Conservation (phyloP, 2,888 invertebrate species). For the Ditula angustiorana region DNA sequence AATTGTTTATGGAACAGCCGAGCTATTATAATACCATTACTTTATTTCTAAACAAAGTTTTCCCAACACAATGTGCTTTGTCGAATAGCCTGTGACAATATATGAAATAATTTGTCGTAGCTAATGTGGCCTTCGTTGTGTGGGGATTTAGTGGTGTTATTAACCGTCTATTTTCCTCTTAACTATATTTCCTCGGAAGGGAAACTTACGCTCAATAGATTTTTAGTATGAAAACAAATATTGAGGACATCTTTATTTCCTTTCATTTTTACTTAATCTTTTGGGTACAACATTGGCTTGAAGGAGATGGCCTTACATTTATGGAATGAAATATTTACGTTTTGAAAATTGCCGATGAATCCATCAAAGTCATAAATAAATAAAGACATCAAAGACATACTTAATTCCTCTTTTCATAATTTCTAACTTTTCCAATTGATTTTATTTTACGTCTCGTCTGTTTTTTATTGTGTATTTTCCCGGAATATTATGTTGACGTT, state of each 20-base stretch:
- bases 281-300: not conserved
- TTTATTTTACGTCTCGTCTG: not conserved
- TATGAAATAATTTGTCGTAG: not conserved
- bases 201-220: constrained; percentile 5
- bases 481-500: constrained; percentile 18
- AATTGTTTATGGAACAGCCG: constrained; percentile 54
- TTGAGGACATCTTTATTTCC: constrained; percentile 6
- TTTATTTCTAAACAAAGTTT: constrained; percentile 24
- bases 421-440: not conserved
- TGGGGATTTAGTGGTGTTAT: constrained; percentile 5
- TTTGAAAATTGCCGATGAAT: not conserved
- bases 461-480: not conserved
- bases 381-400: not conserved
- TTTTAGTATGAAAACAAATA: constrained; percentile 13
- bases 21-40: constrained; percentile 31
- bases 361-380: not conserved
- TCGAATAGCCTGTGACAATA: not conserved
- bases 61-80: not conserved
- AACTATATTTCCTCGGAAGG: not conserved
- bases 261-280: not conserved
- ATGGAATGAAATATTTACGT: constrained; percentile 4
- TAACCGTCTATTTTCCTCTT: constrained; percentile 5
- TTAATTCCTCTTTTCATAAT: not conserved
- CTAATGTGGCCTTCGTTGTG: not conserved
- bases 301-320: not conserved